Evolutionary conservation across 2,888 invertebrate genomes (phyloP).

Genomic region (Neoitamus cyanurus): DNA sequence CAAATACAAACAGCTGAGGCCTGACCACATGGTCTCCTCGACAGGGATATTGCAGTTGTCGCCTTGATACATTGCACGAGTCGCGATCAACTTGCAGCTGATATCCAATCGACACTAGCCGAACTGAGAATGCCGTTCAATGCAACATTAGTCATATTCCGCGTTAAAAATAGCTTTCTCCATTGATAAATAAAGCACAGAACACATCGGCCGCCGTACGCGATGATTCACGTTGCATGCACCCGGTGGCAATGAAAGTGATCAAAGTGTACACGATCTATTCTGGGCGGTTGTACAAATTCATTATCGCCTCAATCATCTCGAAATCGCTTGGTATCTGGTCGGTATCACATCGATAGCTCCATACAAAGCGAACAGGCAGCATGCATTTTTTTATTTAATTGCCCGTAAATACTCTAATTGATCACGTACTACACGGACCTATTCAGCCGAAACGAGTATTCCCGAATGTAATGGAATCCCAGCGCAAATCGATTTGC

Average conservation of each 20-base stretch:
- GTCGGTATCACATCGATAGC: neutral
- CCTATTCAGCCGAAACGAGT: neutral
- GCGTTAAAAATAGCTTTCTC: constrained; percentile 31
- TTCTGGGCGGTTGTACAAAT: neutral
- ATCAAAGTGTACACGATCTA: constrained; percentile 11
- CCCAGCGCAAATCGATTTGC: neutral
- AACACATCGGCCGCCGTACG: neutral
- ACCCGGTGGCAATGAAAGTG: constrained; percentile 21
- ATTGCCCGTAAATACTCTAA: neutral
- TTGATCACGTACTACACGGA: neutral
- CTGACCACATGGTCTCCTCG: neutral
- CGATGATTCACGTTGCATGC: constrained; percentile 17
- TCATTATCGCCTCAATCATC: constrained; percentile 12
- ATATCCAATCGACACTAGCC: neutral
- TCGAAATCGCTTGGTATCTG: neutral
- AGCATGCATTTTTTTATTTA: neutral
- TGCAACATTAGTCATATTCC: constrained; percentile 8
- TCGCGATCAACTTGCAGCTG: neutral
- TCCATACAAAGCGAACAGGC: neutral
- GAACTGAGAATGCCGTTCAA: neutral
- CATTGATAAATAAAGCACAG: neutral
- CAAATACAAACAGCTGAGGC: neutral
- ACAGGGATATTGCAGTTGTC: neutral
- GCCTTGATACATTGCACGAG: neutral
- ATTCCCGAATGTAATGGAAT: neutral